These are phyloP conservation scores for Centropristis striata DNA, from an alignment of 2,113 vertebrate genomes.

Conservation along the genomic window DNA sequence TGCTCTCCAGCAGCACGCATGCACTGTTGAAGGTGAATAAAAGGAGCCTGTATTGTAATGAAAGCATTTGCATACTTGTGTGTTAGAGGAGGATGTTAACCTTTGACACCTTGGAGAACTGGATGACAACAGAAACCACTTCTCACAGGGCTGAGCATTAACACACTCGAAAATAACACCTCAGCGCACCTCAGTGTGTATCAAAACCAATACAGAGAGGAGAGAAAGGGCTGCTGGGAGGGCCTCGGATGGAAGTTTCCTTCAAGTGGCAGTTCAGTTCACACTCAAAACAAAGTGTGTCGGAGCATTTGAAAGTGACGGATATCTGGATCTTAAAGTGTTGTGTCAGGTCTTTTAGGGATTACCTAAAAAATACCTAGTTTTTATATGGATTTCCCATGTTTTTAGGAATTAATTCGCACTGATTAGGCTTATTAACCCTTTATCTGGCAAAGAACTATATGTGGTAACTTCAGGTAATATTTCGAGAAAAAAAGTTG, in stretches of 20 bases:
- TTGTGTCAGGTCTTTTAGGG: conserved; percentile 2
- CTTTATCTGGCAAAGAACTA: too few species aligned
- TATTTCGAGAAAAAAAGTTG: too few species aligned
- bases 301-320: conserved; percentile 45
- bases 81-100: conserved; percentile 80
- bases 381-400: too few species aligned
- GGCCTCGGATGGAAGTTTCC: conserved; percentile 54
- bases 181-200: conserved; percentile 52
- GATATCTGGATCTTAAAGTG: conserved; percentile 13
- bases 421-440: too few species aligned
- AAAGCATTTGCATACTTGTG: conserved; percentile 83
- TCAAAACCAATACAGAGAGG: conserved; percentile 53
- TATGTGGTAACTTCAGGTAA: too few species aligned
- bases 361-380: too few species aligned
- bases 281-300: conserved; percentile 57
- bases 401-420: too few species aligned
- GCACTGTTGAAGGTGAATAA: conserved; percentile 77
- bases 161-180: conserved; percentile 75
- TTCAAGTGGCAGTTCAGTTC: conserved; percentile 57
- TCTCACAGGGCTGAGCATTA: conserved; percentile 57
- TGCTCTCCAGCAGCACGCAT: conserved; percentile 80
- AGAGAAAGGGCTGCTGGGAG: conserved; percentile 47
- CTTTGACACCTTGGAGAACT: conserved; percentile 78
- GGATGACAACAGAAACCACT: conserved; percentile 79
- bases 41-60: conserved; percentile 80